A percentile compares a stretch with the other conserved stretches of the same genome.
These are phyloP conservation scores for Arctocebus calabarensis DNA, from an alignment of 2,797 vertebrate species.

Conservation along the genomic window DNA sequence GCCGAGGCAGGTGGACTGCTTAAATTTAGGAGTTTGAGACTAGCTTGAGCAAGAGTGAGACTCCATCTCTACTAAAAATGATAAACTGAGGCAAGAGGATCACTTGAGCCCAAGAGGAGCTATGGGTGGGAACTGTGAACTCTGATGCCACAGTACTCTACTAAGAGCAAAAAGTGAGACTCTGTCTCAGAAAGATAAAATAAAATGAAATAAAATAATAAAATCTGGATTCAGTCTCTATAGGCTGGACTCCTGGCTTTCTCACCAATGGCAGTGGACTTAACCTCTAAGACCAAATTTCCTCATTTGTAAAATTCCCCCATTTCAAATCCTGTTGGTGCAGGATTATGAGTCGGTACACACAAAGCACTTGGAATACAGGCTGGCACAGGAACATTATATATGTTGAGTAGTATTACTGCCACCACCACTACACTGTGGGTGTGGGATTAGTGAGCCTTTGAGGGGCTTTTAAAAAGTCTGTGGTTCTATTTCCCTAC, in stretches of 20 bases:
- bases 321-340: not conserved
- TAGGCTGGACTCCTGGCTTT: not conserved
- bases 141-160: too few species aligned
- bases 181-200: too few species aligned
- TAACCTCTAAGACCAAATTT: not conserved
- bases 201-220: too few species aligned
- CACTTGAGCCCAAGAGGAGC: too few species aligned
- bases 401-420: not conserved
- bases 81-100: too few species aligned
- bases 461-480: not conserved
- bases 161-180: too few species aligned
- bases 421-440: accelerated
- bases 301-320: not conserved
- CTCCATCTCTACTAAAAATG: too few species aligned
- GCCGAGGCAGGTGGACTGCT: too few species aligned
- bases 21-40: too few species aligned
- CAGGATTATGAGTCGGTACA: not conserved
- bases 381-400: not conserved
- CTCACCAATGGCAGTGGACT: too few species aligned
- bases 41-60: too few species aligned
- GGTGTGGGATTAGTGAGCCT: not conserved
- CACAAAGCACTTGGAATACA: accelerated
- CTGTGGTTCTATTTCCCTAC: not conserved
- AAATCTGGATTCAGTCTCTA: not conserved
- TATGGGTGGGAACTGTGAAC: too few species aligned